phyloP scores from a whole-genome alignment of 2,888 invertebrate species.

The Neocrepidodera transversa region DNA sequence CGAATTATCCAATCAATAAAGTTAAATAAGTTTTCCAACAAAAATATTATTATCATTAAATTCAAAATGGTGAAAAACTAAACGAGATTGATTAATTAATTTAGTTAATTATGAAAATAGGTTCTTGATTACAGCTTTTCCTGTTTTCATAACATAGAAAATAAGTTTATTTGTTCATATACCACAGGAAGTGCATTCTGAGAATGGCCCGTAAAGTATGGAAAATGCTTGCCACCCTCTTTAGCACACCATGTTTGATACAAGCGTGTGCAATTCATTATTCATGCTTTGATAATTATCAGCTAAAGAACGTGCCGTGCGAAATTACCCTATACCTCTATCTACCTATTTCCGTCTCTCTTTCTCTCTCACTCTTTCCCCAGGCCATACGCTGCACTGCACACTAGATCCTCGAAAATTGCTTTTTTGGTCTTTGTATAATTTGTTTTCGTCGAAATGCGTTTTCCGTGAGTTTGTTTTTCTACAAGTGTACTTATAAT shows the following conservation, averaged over 20 bases:
- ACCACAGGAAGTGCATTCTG: no score
- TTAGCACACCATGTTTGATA: conserved; percentile 42
- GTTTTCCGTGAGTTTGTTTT: conserved; percentile 7
- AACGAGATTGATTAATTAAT: no score
- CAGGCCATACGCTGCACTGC: conserved; percentile 4
- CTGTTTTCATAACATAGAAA: no score
- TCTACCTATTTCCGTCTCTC: conserved; percentile 4
- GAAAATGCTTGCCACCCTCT: conserved; percentile 19
- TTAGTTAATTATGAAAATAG: no score
- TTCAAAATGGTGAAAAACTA: no score
- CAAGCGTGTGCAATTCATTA: conserved; percentile 49
- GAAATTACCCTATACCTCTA: conserved; percentile 35
- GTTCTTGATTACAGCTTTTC: no score
- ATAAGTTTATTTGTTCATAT: no score
- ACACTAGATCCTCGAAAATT: conserved; percentile 12
- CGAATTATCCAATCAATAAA: no score
- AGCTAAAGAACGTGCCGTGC: conserved; percentile 45
- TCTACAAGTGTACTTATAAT: conserved; percentile 5
- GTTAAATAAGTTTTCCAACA: no score
- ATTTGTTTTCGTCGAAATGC: conserved; percentile 1
- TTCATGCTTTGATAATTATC: conserved; percentile 51
- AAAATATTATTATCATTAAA: no score
- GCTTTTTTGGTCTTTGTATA: conserved; percentile 8
- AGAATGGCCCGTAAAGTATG: conserved; percentile 14
- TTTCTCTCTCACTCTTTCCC: conserved; percentile 1